phyloP scores from a whole-genome alignment of 2,113 vertebrate species.

The Ardeotis arabs region DNA sequence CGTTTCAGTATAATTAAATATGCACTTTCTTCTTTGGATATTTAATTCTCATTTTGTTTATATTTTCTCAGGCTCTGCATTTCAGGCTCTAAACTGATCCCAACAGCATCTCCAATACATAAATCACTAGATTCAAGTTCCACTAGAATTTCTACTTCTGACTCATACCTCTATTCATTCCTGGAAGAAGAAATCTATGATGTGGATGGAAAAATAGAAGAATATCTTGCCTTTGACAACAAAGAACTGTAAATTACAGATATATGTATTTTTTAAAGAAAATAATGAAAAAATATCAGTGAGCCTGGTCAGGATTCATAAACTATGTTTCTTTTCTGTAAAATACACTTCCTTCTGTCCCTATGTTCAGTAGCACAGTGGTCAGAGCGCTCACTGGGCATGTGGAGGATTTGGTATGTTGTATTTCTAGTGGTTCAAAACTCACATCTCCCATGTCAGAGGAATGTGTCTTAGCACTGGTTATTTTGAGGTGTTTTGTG shows the following conservation, averaged over 20 bases:
- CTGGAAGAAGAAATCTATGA: slow-evolving; percentile 84
- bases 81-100: slow-evolving; percentile 77
- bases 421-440: neutral
- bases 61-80: slow-evolving; percentile 74
- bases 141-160: neutral
- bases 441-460: neutral
- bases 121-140: neutral
- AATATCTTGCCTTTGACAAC: slow-evolving; percentile 85
- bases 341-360: neutral
- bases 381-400: neutral
- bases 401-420: neutral
- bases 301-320: neutral
- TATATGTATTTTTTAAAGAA: neutral
- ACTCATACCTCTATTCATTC: slow-evolving; percentile 15
- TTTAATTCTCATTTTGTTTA: neutral
- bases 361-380: neutral
- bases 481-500: neutral
- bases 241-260: slow-evolving; percentile 77
- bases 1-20: neutral
- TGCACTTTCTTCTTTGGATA: neutral
- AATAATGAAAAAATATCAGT: neutral
- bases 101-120: slow-evolving; percentile 17
- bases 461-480: neutral
- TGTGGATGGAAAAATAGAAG: slow-evolving; percentile 83
- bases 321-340: neutral